Percentiles rank a stretch among this genome's conserved stretches.
These are phyloP conservation scores for Eidolon dupreanum DNA, from an alignment of 2,797 vertebrate species.

Conservation along the genomic window DNA sequence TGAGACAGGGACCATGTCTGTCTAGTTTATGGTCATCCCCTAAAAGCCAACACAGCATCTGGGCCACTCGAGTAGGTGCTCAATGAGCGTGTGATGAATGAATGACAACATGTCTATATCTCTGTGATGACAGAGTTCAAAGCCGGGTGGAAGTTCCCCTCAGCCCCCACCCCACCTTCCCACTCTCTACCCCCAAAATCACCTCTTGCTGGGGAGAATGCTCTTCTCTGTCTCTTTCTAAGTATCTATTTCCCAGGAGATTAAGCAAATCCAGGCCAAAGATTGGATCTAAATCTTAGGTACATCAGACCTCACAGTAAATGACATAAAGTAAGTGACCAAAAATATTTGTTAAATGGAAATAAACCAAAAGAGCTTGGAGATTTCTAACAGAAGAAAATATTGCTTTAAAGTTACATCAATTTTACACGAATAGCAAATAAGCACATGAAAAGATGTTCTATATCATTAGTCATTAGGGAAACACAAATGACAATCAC, in stretches of 20 bases:
- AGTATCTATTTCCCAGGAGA: not conserved
- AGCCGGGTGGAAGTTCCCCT: not conserved
- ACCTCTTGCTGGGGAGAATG: not conserved
- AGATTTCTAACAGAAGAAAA: not conserved
- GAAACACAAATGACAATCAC: not conserved
- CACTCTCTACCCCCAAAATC: not conserved
- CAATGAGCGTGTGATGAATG: accelerated
- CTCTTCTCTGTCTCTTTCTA: not conserved
- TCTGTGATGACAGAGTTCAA: not conserved
- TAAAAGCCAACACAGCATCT: not conserved
- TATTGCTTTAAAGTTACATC: not conserved
- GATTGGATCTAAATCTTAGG: not conserved
- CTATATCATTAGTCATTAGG: not conserved
- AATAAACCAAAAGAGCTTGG: not conserved
- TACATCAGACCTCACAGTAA: not conserved
- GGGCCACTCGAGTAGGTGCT: not conserved
- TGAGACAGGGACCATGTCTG: not conserved
- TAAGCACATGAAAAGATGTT: not conserved
- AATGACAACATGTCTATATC: not conserved
- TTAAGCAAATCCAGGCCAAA: not conserved
- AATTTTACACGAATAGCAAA: not conserved
- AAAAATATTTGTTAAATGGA: not conserved
- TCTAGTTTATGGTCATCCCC: not conserved
- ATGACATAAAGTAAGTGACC: not conserved
- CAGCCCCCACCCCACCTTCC: not conserved